phyloP scores from a whole-genome alignment of 2,888 invertebrate genomes.

The Lobophora halterata region DNA sequence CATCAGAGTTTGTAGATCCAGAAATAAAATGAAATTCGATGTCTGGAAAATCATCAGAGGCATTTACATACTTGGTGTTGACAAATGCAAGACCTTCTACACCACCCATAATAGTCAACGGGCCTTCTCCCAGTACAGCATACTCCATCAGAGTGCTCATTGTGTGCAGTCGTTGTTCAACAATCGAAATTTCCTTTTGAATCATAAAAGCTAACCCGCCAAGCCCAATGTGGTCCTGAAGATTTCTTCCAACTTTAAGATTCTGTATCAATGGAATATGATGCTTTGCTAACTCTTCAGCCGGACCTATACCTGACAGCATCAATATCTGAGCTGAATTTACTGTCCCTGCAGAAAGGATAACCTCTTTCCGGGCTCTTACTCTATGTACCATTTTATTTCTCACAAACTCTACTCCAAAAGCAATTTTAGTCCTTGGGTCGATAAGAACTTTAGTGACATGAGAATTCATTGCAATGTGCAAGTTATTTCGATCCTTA shows the following conservation, averaged over 20 bases:
- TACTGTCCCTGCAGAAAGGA: conserved; percentile 94
- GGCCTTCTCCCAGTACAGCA: conserved; percentile 90
- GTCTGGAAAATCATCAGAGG: conserved; percentile 91
- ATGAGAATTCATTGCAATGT: conserved; percentile 91
- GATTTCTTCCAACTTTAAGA: conserved; percentile 90
- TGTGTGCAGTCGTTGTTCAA: conserved; percentile 89
- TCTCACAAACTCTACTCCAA: conserved; percentile 90
- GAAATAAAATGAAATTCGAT: conserved; percentile 94
- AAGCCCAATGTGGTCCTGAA: conserved; percentile 94
- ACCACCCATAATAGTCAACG: conserved; percentile 92
- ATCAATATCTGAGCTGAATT: conserved; percentile 96
- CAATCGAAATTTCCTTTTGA: conserved; percentile 88
- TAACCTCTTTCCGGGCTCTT: conserved; percentile 91
- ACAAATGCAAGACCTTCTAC: conserved; percentile 95
- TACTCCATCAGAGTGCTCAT: conserved; percentile 91
- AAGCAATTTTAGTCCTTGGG: conserved; percentile 87
- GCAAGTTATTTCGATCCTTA: conserved; percentile 89
- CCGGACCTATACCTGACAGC: conserved; percentile 94
- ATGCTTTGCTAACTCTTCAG: conserved; percentile 85
- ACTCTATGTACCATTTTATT: conserved; percentile 87
- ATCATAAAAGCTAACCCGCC: conserved; percentile 92
- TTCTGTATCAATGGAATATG: conserved; percentile 91
- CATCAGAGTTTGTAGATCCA: conserved; percentile 92
- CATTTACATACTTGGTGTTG: conserved; percentile 91
- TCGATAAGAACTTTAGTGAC: conserved; percentile 88